Evolutionary conservation across 2,888 invertebrate species (phyloP).

Genomic region (Stenurella melanura): DNA sequence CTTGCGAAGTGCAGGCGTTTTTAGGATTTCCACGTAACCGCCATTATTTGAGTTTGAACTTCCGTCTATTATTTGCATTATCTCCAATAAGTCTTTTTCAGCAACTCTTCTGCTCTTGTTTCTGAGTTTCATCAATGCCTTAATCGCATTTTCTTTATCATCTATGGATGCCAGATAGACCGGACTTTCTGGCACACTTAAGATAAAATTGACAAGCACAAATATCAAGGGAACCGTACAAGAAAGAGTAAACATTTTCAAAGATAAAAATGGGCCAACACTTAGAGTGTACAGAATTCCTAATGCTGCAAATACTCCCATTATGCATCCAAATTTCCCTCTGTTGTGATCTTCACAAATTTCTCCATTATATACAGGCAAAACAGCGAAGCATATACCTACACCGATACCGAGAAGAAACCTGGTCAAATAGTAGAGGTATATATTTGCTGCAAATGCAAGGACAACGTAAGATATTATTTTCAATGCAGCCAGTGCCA

Average conservation of each 20-base stretch:
- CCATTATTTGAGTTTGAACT: conserved; percentile 27
- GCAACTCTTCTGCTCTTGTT: conserved; percentile 29
- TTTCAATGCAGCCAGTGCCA: conserved; percentile 79
- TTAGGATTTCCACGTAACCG: conserved; percentile 40
- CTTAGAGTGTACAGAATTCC: conserved; percentile 51
- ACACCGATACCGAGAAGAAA: conserved; percentile 79
- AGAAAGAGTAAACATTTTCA: conserved; percentile 49
- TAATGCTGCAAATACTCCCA: conserved; percentile 43
- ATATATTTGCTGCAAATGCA: conserved; percentile 46
- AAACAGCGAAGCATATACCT: conserved; percentile 81
- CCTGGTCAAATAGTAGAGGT: conserved; percentile 74
- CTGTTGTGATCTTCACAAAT: conserved; percentile 85
- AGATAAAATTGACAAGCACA: conserved; percentile 41
- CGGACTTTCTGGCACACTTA: conserved; percentile 54
- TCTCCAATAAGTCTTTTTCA: conserved; percentile 48
- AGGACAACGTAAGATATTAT: conserved; percentile 71
- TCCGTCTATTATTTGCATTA: conserved; percentile 41
- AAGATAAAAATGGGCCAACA: conserved; percentile 52
- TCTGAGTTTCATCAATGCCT: conserved; percentile 68
- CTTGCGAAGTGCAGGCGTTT: conserved; percentile 32
- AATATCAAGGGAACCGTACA: conserved; percentile 47
- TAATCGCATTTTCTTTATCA: conserved; percentile 77
- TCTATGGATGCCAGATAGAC: conserved; percentile 69
- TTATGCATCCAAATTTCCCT: conserved; percentile 80
- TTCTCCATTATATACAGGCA: conserved; percentile 90